Evolutionary conservation across 2,888 invertebrate species (phyloP).

Genomic region (Gymnosoma rotundatum): DNA sequence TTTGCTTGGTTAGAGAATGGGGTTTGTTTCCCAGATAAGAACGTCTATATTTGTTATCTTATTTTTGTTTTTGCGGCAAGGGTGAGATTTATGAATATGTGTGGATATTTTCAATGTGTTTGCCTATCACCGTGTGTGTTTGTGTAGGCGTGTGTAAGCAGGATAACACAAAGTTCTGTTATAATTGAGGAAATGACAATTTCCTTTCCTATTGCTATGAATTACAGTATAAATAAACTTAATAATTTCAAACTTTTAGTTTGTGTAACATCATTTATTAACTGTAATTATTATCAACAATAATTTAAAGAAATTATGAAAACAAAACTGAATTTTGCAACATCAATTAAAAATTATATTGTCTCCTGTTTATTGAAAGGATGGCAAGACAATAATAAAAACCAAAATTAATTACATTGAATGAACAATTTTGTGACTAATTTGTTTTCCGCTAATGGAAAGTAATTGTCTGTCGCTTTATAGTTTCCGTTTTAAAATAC

Average conservation of each 20-base stretch:
- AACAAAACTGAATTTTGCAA: background rate
- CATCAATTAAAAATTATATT: constrained; percentile 38
- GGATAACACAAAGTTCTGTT: constrained; percentile 61
- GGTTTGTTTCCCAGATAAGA: constrained; percentile 32
- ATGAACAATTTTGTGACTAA: constrained; percentile 1
- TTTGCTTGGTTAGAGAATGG: background rate
- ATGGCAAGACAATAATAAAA: constrained; percentile 19
- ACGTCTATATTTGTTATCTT: background rate
- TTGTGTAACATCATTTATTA: background rate
- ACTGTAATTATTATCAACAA: background rate
- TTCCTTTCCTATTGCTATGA: constrained; percentile 56
- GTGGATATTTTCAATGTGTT: background rate
- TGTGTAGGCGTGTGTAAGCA: background rate
- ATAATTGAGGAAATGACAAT: constrained; percentile 71
- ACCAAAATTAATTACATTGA: background rate
- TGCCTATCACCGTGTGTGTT: background rate
- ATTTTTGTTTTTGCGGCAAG: background rate
- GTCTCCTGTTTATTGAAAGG: constrained; percentile 44
- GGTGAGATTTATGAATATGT: constrained; percentile 31
- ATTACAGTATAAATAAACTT: constrained; percentile 34
- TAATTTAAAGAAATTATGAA: background rate
- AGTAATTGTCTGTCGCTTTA: constrained; percentile 57
- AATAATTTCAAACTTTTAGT: constrained; percentile 25
- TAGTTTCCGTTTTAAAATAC: constrained; percentile 54
- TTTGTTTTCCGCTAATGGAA: constrained; percentile 4